Base-by-base conservation (phyloP, 2,797 vertebrate genomes). In the Siniperca scherzeri region DNA sequence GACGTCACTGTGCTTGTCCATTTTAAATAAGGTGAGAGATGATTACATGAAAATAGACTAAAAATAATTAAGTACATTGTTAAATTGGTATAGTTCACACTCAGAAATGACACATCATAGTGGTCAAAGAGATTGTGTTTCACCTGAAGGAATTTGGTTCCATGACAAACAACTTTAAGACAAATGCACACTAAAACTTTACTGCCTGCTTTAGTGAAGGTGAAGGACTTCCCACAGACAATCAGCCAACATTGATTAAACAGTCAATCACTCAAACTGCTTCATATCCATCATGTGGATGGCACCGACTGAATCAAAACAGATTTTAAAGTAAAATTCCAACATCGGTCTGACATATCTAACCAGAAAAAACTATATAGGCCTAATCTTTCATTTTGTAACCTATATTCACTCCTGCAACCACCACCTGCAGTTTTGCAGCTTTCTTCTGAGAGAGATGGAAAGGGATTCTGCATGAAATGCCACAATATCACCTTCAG, bases 161-260 rank as follows among this genome's bases (percentile, higher is more conserved):
- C 70, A 67, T n/a, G 22, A 52, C 3, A 40, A 60, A 69, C 17
- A 30, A 56, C 50, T 42, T 52, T 7, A 30, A 30, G 72, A 74
- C 36, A 22, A 40, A 57, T 13, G 44, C 25, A 3, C 56, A 22
- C 5, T 70, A 50, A 70, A 81, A 70, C n/a, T 56, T 74, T 11
- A 53, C 21, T 36, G 46, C 11, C n/a, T 60, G 62, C 9, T 55
- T 44, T 44, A 14, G 53, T 44, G 70, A 61, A 38, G 48, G 57
- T 70, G 40, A 75, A 64, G 57, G 46, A 68, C 38, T 38, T 64
- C 17, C 36, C 52, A 40, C n/a, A 59, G 53, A 27, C 40, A 16
- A 21, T 16, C 22, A 56, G 52, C 38, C 60, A 22, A 16, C 53
- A n/a, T 30, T 69, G 78, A 81, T 61, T 52, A 33, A 76, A 69